A percentile compares a stretch with the other conserved stretches of the same genome.
Conservation (phyloP, 1,140 invertebrate species). For the Varroa destructor region DNA sequence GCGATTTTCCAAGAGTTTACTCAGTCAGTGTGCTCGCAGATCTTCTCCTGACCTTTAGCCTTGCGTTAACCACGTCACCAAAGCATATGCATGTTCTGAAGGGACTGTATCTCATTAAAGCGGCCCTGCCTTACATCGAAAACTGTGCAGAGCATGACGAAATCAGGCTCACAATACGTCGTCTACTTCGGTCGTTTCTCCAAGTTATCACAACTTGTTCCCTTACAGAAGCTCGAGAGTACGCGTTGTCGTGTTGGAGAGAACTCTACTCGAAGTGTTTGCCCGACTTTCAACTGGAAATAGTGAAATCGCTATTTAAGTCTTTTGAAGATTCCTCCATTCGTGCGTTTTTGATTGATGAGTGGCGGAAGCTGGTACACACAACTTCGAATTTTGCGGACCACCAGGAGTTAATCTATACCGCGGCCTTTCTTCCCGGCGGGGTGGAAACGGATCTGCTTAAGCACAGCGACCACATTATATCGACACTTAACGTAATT, state of each 20-base stretch:
- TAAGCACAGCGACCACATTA: conserved; percentile 1
- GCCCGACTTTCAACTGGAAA: background rate
- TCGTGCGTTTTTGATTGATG: conserved; percentile 1
- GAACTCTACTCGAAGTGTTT: conserved; percentile 3
- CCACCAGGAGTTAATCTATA: background rate
- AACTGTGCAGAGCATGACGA: background rate
- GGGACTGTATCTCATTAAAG: background rate
- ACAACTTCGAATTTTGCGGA: background rate
- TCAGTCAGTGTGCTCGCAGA: background rate
- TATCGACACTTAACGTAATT: background rate
- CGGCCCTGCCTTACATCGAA: background rate
- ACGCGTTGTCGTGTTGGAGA: background rate
- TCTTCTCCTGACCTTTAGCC: background rate
- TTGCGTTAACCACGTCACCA: background rate
- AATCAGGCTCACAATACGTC: too few relatives aligned
- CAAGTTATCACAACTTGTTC: background rate
- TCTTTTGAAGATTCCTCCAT: background rate
- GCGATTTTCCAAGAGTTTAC: conserved; percentile 10
- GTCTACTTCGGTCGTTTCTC: background rate
- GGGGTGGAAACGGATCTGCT: background rate
- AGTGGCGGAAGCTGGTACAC: background rate
- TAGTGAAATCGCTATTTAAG: background rate
- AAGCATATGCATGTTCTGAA: background rate
- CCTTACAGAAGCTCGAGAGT: background rate
- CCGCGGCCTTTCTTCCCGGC: background rate